phyloP scores from a whole-genome alignment of 2,888 invertebrate species.

The Nomada fabriciana region DNA sequence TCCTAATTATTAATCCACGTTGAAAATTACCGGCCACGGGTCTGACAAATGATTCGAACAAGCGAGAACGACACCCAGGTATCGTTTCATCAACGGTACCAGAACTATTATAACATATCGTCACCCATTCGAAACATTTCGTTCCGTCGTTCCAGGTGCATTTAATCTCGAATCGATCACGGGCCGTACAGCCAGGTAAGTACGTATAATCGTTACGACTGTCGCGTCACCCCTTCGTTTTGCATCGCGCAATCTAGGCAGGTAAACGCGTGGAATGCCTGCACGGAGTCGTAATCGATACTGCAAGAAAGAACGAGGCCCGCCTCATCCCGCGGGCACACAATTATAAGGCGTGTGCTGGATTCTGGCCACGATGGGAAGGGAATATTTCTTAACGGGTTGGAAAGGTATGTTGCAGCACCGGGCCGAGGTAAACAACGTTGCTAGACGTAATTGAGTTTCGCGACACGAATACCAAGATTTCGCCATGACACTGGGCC shows the following conservation, averaged over 20 bases:
- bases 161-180: neutral
- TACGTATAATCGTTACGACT: neutral
- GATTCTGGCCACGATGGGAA: conserved; percentile 7
- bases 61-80: no score
- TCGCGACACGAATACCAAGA: conserved; percentile 60
- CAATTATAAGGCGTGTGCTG: conserved; percentile 40
- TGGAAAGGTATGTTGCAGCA: conserved; percentile 24
- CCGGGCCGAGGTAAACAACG: conserved; percentile 52
- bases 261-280: conserved; percentile 32
- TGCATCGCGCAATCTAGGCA: conserved; percentile 5
- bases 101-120: neutral
- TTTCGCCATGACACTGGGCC: conserved; percentile 66
- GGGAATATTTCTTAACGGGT: conserved; percentile 27
- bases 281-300: conserved; percentile 47
- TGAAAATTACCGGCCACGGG: no score
- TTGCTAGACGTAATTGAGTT: conserved; percentile 53
- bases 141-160: neutral
- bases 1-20: neutral
- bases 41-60: no score
- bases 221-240: conserved; percentile 32
- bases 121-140: neutral
- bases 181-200: neutral
- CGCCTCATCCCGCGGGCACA: neutral
- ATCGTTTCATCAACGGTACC: no score
- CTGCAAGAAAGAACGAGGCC: conserved; percentile 37